Conservation (phyloP, 2,797 vertebrate genomes). For the Australoheros facetus region DNA sequence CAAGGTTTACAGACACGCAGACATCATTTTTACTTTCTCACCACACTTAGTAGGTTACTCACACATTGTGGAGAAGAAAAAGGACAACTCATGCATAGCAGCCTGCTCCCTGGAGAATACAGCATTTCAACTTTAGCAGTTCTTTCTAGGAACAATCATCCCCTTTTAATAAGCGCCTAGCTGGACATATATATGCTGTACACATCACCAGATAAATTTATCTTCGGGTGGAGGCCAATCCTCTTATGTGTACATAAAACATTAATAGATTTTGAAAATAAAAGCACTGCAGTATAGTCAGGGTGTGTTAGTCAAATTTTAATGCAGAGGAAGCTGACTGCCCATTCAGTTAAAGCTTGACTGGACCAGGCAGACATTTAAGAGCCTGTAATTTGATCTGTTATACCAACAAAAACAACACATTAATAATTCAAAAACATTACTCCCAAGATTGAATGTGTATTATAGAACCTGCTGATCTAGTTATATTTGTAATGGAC, state of each 20-base stretch:
- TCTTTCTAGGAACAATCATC: neutral
- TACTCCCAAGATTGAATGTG: constrained; percentile 19
- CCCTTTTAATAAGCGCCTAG: neutral
- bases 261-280: constrained; percentile 30
- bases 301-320: constrained; percentile 10
- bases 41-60: neutral
- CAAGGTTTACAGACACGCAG: constrained; percentile 31
- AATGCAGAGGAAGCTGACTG: constrained; percentile 36
- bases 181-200: constrained; percentile 11
- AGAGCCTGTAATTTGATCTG: constrained; percentile 32
- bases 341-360: constrained; percentile 28
- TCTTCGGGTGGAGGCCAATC: constrained; percentile 13
- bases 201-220: constrained; percentile 5
- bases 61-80: neutral
- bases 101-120: neutral
- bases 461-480: constrained; percentile 39
- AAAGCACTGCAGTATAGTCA: constrained; percentile 2
- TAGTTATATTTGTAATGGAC: constrained; percentile 49
- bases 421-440: constrained; percentile 31
- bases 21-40: neutral
- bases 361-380: constrained; percentile 29
- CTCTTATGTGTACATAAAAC: constrained; percentile 21
- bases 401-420: constrained; percentile 13
- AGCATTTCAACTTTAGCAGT: neutral
- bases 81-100: neutral